Evolutionary conservation across 2,113 vertebrate species (phyloP).

Genomic region (Petaurus breviceps): DNA sequence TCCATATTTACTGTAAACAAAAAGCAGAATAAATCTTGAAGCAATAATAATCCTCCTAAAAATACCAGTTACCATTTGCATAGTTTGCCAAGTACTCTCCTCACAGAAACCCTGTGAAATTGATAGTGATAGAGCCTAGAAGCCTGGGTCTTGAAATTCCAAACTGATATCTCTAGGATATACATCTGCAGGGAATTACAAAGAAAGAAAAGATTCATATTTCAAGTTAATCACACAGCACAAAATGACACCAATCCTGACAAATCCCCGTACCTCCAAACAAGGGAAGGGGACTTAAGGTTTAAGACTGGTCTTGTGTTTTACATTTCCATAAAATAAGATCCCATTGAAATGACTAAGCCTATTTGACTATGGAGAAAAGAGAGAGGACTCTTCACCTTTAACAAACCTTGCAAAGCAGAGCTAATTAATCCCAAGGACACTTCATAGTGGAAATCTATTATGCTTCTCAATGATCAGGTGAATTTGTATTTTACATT

Average conservation of each 20-base stretch:
- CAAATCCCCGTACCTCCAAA: not conserved
- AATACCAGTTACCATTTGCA: not conserved
- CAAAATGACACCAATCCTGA: not conserved
- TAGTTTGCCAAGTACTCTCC: not conserved
- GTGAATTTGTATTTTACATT: constrained; percentile 81
- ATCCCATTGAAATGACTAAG: constrained; percentile 37
- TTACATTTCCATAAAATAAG: constrained; percentile 48
- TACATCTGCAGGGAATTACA: constrained; percentile 63
- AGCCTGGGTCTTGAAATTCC: not conserved
- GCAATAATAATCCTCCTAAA: not conserved
- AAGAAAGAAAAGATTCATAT: constrained; percentile 49
- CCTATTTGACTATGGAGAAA: constrained; percentile 37
- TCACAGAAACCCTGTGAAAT: not conserved
- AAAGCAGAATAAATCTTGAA: not conserved
- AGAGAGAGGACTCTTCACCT: constrained; percentile 51
- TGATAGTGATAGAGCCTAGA: not conserved
- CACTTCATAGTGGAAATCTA: constrained; percentile 75
- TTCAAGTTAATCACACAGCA: constrained; percentile 59
- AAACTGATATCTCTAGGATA: constrained; percentile 35
- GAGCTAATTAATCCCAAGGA: constrained; percentile 80
- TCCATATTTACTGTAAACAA: not conserved
- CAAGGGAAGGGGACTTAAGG: not conserved
- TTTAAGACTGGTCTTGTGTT: constrained; percentile 40
- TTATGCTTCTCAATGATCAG: constrained; percentile 79
- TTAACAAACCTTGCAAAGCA: constrained; percentile 77